These are phyloP conservation scores for Caenorhabditis japonica DNA, from an alignment of 2,888 invertebrate species.

Conservation along the genomic window DNA sequence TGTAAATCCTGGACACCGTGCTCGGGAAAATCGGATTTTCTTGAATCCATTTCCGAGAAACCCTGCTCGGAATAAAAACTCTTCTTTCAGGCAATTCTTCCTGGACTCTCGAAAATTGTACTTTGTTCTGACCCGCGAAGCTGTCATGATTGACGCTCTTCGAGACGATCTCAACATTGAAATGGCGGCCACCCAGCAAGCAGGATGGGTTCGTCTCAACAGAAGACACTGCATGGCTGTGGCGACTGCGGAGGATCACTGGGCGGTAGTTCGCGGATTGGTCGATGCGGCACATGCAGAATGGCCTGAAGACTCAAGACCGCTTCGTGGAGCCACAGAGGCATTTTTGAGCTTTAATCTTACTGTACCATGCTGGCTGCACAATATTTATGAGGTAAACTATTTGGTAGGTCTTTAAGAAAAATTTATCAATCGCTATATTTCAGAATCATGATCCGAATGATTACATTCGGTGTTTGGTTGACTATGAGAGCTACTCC, in stretches of 20 bases:
- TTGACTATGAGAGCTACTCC: slow-evolving; percentile 62
- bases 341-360: slow-evolving; percentile 46
- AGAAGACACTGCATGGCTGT: slow-evolving; percentile 39
- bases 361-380: slow-evolving; percentile 56
- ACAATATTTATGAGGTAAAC: slow-evolving; percentile 42
- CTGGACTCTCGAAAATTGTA: slow-evolving; percentile 55
- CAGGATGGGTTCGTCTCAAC: slow-evolving; percentile 53
- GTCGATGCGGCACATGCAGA: slow-evolving; percentile 27
- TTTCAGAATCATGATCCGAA: slow-evolving; percentile 63
- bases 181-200: slow-evolving; percentile 35
- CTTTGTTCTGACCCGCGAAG: slow-evolving; percentile 58
- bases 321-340: slow-evolving; percentile 49
- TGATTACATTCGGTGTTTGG: slow-evolving; percentile 63
- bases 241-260: slow-evolving; percentile 48
- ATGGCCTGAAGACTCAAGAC: slow-evolving; percentile 54
- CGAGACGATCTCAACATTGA: slow-evolving; percentile 32
- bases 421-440: no score
- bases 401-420: not conserved
- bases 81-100: slow-evolving; percentile 58
- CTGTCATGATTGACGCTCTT: slow-evolving; percentile 57
- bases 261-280: slow-evolving; percentile 54
- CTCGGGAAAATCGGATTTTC: no score
- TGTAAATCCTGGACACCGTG: no score
- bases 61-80: no score
- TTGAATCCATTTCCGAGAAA: no score